Evolutionary conservation across 2,888 invertebrate species (phyloP), one percentile per base, ranked within the genome.

Genomic region (Operophtera brumata): DNA sequence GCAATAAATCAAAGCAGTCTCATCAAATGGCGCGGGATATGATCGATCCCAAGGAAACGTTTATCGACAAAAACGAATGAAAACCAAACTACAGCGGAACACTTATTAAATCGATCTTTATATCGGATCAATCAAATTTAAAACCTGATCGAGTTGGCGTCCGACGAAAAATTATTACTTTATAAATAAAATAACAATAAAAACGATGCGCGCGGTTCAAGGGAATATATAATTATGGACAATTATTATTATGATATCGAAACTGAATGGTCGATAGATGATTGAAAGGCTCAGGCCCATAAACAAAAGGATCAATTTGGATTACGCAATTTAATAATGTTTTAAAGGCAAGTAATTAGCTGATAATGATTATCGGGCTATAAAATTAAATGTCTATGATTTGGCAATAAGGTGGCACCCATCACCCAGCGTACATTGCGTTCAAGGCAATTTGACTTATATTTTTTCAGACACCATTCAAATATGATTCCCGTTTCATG

Each of bases 161-260:
- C 77, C 80, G 80, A 80, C 77, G 82, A 85, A 85, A 87, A 88
- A 88, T 86, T 87, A 88, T 86, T 85, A 89, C 86, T 87, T 89
- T 89, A 89, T 90, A 90, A 90, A 90, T 90, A 90, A 90, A 90
- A 90, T 90, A 90, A 88, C 89, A 90, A 90, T 90, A 90, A 90
- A 89, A 90, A 81, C 75, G 89, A 88, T 84, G 87, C 83, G 82
- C 80, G 75, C 71, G 75, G 82, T 82, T 83, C 83, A 84, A 83
- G 86, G 84, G 88, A 86, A 87, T 88, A 86, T 90, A 84, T 90
- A 90, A 90, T 90, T 90, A 90, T 87, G 90, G 86, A 86, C 89
- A 90, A 90, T 90, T 90, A 90, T 87, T 89, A 86, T 87, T 89
- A 86, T 88, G 86, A 89, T 88, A 84, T 78, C 83, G 82, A 85